Percentiles rank a stretch among this genome's conserved stretches.
Conservation (phyloP, 1,140 invertebrate genomes). For the Megalonaias nervosa region DNA sequence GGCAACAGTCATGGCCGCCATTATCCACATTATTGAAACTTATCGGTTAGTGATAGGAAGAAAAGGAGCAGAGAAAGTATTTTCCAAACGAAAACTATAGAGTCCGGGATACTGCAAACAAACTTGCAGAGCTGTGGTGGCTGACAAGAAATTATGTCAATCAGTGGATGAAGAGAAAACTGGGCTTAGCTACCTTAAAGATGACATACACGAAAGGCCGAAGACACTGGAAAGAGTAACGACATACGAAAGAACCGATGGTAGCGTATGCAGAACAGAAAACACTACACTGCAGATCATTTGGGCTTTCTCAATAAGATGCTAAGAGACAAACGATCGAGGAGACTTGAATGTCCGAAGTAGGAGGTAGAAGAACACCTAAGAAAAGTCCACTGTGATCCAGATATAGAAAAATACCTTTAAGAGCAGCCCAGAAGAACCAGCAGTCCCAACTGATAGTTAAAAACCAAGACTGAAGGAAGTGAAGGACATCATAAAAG, state of each 20-base stretch:
- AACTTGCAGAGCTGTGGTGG: no score
- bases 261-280: background rate
- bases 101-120: no score
- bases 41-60: no score
- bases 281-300: background rate
- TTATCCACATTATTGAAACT: no score
- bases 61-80: no score
- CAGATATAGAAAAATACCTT: background rate
- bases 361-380: slow-evolving; percentile 5
- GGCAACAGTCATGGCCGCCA: no score
- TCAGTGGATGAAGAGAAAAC: background rate
- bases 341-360: slow-evolving; percentile 1
- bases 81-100: no score
- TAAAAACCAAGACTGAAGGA: slow-evolving; percentile 16
- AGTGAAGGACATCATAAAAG: slow-evolving; percentile 8
- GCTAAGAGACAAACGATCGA: slow-evolving; percentile 10
- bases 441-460: background rate
- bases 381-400: background rate
- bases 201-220: background rate
- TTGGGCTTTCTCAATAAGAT: background rate
- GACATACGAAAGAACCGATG: background rate
- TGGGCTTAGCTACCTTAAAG: background rate
- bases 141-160: no score
- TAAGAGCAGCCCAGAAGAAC: background rate
- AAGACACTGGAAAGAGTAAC: slow-evolving; percentile 9